Evolutionary conservation across 1,140 invertebrate species (phyloP), one percentile per base, ranked within the genome.

Genomic region (Drosophila pallidifrons): DNA sequence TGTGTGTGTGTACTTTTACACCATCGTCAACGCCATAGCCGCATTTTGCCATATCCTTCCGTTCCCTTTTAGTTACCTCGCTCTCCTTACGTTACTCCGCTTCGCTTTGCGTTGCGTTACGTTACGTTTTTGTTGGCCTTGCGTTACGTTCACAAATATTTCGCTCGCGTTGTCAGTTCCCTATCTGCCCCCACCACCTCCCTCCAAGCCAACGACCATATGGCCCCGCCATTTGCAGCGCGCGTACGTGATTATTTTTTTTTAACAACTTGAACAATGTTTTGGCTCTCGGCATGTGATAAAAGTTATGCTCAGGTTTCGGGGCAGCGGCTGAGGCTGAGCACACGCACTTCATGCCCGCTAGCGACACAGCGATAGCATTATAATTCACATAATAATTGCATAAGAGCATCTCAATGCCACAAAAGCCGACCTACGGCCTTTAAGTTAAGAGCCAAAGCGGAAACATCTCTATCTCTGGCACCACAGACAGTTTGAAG

Each of bases 1-100:
- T 55, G 38, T 46, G 25, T 69, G 5, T 51, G 28, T 61, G 11
- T 46, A 81, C 81, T 82, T 86, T 76, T 69, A 60, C 66, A 59
- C 65, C 58, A 71, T 63, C 54, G 49, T 71, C 76, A 66, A 45
- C 64, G 57, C 76, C 72, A 70, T 46, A 73, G 82, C 66, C 82
- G 60, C 83, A 76, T 89, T 89, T 81, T 88, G 81, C 85, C 75
- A 85, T 81, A 76, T 88, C 85, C 81, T 85, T 88, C 85, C 85
- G 85, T 83, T 80, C 61, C 74, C 54, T 63, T 55, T 49, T 15
- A 28, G 28, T 16, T 35, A 5, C 49, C 30, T 5, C 16, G 54
- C 4, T 30, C 41, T 46, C 51, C 5, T 49, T 32, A 7, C 43
- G 72, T 74, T 71, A 73, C 41, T 38, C 35, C 10, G 10, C 35